Percentiles rank a stretch among this genome's conserved stretches.
These are phyloP conservation scores for Struthidea cinerea DNA, from an alignment of 2,113 vertebrate species.

Conservation along the genomic window DNA sequence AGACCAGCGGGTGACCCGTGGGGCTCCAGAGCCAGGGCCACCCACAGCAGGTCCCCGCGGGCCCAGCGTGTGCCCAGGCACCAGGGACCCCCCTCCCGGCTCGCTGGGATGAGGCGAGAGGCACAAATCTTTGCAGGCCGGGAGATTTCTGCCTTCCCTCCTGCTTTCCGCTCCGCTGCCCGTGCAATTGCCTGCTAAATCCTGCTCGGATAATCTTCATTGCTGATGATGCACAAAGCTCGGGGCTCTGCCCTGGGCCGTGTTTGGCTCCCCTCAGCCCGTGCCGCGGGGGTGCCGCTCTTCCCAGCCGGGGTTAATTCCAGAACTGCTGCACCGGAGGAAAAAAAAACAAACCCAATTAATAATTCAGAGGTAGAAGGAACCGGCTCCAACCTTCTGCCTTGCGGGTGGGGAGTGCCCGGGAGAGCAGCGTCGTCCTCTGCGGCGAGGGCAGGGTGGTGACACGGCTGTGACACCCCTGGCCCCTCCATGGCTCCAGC, in stretches of 20 bases:
- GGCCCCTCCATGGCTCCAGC: background rate
- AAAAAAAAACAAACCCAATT: background rate
- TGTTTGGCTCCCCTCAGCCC: background rate
- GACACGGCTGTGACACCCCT: background rate
- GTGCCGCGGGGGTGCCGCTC: fast-evolving
- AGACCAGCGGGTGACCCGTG: fast-evolving
- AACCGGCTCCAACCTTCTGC: background rate
- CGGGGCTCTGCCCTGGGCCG: background rate
- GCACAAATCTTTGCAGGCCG: background rate
- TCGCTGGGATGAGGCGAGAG: background rate
- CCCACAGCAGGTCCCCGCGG: background rate
- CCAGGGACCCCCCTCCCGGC: fast-evolving
- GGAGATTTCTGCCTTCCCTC: conserved; percentile 9
- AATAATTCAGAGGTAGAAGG: conserved; percentile 42
- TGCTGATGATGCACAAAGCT: background rate
- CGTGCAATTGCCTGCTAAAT: background rate
- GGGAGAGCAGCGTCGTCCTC: background rate
- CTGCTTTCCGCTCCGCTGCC: background rate
- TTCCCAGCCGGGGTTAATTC: background rate
- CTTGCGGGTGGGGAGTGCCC: background rate
- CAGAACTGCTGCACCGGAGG: background rate
- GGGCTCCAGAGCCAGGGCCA: background rate
- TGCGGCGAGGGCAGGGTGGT: background rate
- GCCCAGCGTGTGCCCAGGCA: background rate
- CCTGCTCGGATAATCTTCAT: background rate